Evolutionary conservation across 2,113 vertebrate genomes (phyloP).

Genomic region (Nothocercus nigrocapillus): DNA sequence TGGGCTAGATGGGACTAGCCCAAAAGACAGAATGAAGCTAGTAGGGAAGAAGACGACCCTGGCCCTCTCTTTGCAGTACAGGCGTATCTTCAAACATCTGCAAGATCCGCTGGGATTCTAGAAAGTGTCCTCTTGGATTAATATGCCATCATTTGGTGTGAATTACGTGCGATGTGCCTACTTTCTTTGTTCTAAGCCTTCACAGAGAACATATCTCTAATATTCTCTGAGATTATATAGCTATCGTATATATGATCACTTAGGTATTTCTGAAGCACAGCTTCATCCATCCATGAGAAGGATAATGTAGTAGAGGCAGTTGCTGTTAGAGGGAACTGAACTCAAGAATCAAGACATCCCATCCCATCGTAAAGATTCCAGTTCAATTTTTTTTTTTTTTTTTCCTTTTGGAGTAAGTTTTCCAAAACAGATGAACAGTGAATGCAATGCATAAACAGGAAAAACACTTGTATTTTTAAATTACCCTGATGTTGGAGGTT

Average conservation of each 20-base stretch:
- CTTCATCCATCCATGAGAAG: neutral
- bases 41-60: neutral
- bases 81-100: accelerated
- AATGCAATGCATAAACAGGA: neutral
- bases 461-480: neutral
- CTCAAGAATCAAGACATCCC: neutral
- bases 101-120: neutral
- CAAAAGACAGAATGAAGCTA: neutral
- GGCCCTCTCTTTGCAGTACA: neutral
- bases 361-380: neutral
- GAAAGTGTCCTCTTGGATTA: neutral
- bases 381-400: constrained; percentile 13
- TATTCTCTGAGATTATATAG: accelerated
- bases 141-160: neutral
- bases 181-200: neutral
- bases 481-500: neutral
- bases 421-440: neutral
- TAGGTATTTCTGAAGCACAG: neutral
- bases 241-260: neutral
- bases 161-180: accelerated
- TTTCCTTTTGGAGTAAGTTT: neutral
- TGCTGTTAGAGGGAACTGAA: neutral
- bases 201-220: accelerated
- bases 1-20: neutral
- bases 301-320: neutral